A percentile compares a stretch with the other conserved stretches of the same genome.
phyloP scores from a whole-genome alignment of 2,888 invertebrate genomes.

The Oscheius myriophilus region DNA sequence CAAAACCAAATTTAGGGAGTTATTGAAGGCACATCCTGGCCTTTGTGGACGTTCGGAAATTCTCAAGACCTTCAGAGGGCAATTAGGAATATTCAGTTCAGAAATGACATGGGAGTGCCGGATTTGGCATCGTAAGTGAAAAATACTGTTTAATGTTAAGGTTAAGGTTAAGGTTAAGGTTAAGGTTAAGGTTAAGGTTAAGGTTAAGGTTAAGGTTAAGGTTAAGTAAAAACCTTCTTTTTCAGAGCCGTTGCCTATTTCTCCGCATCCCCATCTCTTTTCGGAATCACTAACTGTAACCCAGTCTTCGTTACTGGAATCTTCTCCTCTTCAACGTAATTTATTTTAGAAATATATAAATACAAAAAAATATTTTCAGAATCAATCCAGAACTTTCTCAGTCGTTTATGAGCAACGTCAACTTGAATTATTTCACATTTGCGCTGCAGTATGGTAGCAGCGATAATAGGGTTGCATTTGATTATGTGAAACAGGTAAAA shows the following conservation, averaged over 20 bases:
- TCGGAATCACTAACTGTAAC: neutral
- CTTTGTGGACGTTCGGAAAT: neutral
- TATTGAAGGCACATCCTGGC: constrained; percentile 9
- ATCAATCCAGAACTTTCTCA: constrained; percentile 6
- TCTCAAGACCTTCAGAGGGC: neutral
- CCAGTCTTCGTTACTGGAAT: constrained; percentile 22
- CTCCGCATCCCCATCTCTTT: neutral
- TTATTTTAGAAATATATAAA: neutral
- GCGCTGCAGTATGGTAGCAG: constrained; percentile 20
- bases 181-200: too few species aligned
- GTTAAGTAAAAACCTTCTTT: too few species aligned
- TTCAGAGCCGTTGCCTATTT: constrained; percentile 26
- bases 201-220: too few species aligned
- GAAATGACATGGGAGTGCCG: constrained; percentile 1
- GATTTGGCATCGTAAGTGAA: constrained; percentile 11
- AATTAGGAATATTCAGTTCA: neutral
- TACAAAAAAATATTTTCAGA: constrained; percentile 7
- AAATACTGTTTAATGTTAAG: too few species aligned
- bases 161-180: too few species aligned
- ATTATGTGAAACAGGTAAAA: constrained; percentile 15
- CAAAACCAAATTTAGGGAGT: neutral
- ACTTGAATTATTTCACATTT: constrained; percentile 29
- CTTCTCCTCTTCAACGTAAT: constrained; percentile 18
- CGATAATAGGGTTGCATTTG: constrained; percentile 1
- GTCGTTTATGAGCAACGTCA: constrained; percentile 9